phyloP scores from a whole-genome alignment of 2,113 vertebrate species.

The Ceyx margarethae region DNA sequence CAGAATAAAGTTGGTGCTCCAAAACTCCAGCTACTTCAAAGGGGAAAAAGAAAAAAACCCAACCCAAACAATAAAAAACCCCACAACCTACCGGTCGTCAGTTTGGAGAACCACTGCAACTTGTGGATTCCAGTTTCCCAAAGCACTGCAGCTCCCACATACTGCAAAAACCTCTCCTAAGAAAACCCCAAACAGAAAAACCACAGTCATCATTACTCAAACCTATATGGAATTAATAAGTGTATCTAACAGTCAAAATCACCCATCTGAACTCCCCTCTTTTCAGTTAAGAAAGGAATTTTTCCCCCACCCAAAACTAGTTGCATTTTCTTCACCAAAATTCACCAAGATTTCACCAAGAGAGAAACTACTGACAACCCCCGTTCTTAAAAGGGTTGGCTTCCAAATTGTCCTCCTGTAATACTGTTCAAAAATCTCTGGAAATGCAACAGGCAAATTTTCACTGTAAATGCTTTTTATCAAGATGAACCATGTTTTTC shows the following conservation, averaged over 20 bases:
- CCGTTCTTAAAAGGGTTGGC: not conserved
- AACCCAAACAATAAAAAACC: not conserved
- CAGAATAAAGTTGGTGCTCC: not conserved
- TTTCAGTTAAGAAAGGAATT: not conserved
- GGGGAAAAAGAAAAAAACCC: not conserved
- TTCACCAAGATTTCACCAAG: not conserved
- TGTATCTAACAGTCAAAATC: not conserved
- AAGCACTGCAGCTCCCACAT: slow-evolving; percentile 86
- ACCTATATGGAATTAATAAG: not conserved
- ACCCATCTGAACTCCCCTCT: not conserved
- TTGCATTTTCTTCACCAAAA: not conserved
- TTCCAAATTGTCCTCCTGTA: not conserved
- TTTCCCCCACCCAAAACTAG: not conserved
- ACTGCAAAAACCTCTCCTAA: slow-evolving; percentile 91
- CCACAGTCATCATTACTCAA: not conserved
- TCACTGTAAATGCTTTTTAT: not conserved
- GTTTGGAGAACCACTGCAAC: slow-evolving; percentile 80
- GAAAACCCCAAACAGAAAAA: not conserved
- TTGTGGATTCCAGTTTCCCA: slow-evolving; percentile 89
- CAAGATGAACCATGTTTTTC: not conserved
- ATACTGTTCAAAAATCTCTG: not conserved
- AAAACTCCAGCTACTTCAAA: not conserved
- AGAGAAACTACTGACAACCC: not conserved
- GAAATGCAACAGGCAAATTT: not conserved
- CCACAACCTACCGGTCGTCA: slow-evolving; percentile 72